phyloP scores from a whole-genome alignment of 1,140 invertebrate species.

The Drosophila setifemur region DNA sequence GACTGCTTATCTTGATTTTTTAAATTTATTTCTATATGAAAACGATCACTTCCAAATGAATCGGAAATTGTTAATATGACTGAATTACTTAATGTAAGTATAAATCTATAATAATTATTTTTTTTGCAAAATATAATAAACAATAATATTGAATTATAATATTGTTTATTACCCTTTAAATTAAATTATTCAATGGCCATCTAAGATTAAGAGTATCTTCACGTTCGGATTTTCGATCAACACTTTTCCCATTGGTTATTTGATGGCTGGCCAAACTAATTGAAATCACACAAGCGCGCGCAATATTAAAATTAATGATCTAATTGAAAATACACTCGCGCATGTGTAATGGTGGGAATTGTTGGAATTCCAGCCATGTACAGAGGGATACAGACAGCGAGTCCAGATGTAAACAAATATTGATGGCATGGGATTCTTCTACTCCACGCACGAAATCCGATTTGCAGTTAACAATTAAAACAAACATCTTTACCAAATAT shows the following conservation, averaged over 20 bases:
- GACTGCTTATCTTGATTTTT: too few species aligned
- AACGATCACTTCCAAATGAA: too few species aligned
- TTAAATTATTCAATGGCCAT: slow-evolving; percentile 36
- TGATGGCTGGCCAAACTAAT: slow-evolving; percentile 40
- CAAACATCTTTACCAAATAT: too few species aligned
- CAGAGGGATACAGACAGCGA: background rate
- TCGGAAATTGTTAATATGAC: too few species aligned
- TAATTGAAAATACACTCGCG: slow-evolving; percentile 62
- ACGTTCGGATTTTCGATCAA: background rate
- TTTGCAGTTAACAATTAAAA: background rate
- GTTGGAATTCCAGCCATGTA: slow-evolving; percentile 39
- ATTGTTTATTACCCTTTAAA: too few species aligned
- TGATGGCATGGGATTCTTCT: slow-evolving; percentile 1
- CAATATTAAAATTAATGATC: slow-evolving; percentile 73
- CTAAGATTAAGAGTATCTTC: slow-evolving; percentile 15
- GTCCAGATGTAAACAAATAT: slow-evolving; percentile 45
- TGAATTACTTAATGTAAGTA: too few species aligned
- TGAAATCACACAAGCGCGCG: slow-evolving; percentile 60
- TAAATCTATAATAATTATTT: too few species aligned
- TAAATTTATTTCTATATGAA: too few species aligned
- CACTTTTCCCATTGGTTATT: too few species aligned
- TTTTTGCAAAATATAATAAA: too few species aligned
- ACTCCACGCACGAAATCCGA: background rate
- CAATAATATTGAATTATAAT: too few species aligned
- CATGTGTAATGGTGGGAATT: slow-evolving; percentile 24